Percentiles rank a stretch among this genome's conserved stretches.
These are phyloP conservation scores for Porites lobata DNA, from an alignment of 92 coral and sea anemone genomes.

Conservation along the genomic window DNA sequence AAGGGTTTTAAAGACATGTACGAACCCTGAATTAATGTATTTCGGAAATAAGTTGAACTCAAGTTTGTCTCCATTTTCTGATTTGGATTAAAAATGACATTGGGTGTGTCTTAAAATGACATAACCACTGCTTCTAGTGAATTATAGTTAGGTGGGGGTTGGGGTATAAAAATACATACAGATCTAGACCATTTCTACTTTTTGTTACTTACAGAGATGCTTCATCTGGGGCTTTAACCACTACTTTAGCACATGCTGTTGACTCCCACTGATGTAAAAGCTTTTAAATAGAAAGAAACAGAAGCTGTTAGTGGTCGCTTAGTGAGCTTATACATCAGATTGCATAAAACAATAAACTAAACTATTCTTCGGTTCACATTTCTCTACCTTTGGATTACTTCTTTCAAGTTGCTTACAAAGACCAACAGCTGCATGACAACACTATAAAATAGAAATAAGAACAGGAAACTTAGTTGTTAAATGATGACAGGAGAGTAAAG, in stretches of 20 bases:
- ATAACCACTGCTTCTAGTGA: too few relatives aligned
- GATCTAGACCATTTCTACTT: too few relatives aligned
- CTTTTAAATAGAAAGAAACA: slow-evolving; percentile 40
- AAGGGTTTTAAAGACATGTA: too few relatives aligned
- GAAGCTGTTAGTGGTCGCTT: neutral
- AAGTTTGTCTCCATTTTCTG: too few relatives aligned
- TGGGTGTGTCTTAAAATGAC: too few relatives aligned
- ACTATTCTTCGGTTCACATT: neutral
- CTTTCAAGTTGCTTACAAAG: slow-evolving; percentile 84
- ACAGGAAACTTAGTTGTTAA: too few relatives aligned
- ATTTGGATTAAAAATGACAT: too few relatives aligned
- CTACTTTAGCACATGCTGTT: slow-evolving; percentile 93
- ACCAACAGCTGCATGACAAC: slow-evolving; percentile 99
- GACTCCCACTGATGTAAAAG: slow-evolving; percentile 87
- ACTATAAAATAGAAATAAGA: slow-evolving; percentile 54
- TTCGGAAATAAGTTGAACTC: too few relatives aligned
- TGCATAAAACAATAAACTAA: neutral
- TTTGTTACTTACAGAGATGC: slow-evolving; percentile 75
- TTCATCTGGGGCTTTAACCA: slow-evolving; percentile 96
- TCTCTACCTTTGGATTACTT: slow-evolving; percentile 80
- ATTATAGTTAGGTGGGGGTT: too few relatives aligned
- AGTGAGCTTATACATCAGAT: neutral
- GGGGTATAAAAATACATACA: neutral
- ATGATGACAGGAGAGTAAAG: too few relatives aligned
- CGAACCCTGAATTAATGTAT: too few relatives aligned